These are phyloP conservation scores for Polylopha cassiicola DNA, from an alignment of 2,888 invertebrate genomes.

Conservation along the genomic window DNA sequence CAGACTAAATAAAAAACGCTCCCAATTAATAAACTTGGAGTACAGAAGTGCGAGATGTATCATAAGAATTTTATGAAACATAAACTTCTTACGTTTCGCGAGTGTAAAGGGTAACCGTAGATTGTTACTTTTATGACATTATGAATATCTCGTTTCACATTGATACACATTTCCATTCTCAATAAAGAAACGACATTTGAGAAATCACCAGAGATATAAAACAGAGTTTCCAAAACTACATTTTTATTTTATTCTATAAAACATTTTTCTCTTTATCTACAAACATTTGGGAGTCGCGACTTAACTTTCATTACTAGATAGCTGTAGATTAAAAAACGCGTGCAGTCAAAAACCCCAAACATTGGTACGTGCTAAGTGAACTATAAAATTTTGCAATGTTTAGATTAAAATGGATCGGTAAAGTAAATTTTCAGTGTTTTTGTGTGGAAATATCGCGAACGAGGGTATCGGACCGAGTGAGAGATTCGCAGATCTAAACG, in stretches of 20 bases:
- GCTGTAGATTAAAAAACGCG: too few species aligned
- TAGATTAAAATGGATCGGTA: conserved; percentile 31
- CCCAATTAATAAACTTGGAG: conserved; percentile 2
- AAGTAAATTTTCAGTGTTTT: conserved; percentile 42
- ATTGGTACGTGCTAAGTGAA: too few species aligned
- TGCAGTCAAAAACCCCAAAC: too few species aligned
- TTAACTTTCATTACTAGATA: too few species aligned
- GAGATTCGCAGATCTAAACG: conserved; percentile 58
- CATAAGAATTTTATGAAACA: conserved; percentile 11
- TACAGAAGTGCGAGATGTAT: conserved; percentile 4
- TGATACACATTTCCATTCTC: conserved; percentile 9
- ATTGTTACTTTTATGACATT: conserved; percentile 12
- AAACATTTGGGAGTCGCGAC: too few species aligned
- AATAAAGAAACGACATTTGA: conserved; percentile 11
- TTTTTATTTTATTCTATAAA: too few species aligned
- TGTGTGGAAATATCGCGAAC: conserved; percentile 47
- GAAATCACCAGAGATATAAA: conserved; percentile 6
- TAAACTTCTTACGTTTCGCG: conserved; percentile 10
- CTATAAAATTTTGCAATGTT: too few species aligned
- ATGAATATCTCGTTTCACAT: conserved; percentile 12
- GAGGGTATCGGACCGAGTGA: conserved; percentile 45
- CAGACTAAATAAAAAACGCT: conserved; percentile 1
- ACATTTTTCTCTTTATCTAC: too few species aligned
- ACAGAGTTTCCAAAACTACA: neutral
- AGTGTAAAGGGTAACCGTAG: conserved; percentile 7